Evolutionary conservation across 2,888 invertebrate genomes (phyloP), one percentile per base, ranked within the genome.

Genomic region (Drosophila austrosaltans): DNA sequence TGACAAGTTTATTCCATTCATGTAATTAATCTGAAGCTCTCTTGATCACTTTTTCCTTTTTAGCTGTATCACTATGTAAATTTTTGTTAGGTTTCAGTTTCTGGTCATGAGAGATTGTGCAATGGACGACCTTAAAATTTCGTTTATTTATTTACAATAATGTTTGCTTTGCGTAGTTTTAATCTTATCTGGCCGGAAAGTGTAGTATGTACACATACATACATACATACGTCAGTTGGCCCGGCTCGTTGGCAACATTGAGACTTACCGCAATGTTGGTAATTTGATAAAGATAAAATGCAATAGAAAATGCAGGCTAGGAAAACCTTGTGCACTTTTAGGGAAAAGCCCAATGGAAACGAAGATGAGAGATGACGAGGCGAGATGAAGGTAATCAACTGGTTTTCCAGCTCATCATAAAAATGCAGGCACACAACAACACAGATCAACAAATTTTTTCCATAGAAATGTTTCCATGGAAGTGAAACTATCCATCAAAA

Each of bases 131-230:
- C 77, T 78, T 48, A 77, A 79, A 83, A 16, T 44, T 20, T 54
- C 48, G 64, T 68, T 81, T 73, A 74, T 77, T 86, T 79, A 75
- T 87, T 84, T 76, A 81, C 77, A 80, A 79, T 74, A 42, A 25
- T 53, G 42, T 56, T 44, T 42, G 40, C 69, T 76, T 61, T 72
- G 62, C 64, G 59, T 66, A 48, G 64, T 28, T 30, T 39, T 58
- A 76, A 82, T 87, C 85, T 83, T 87, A 83, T 83, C 83, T 70
- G 57, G 40, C 65, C 82, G 77, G 75, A 76, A 84, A 73, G 72
- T 60, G 57, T 69, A 66, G 66, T 62, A 74, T 62, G 22, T 22
- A 22, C 22, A 48, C 48, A 48, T 22, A 48, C 48, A 69, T 22
- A 48, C 48, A 69, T 70, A 66, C 74, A 77, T 76, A 36, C 36